Conservation (phyloP, 1,140 invertebrate genomes). For the Panulirus ornatus region DNA sequence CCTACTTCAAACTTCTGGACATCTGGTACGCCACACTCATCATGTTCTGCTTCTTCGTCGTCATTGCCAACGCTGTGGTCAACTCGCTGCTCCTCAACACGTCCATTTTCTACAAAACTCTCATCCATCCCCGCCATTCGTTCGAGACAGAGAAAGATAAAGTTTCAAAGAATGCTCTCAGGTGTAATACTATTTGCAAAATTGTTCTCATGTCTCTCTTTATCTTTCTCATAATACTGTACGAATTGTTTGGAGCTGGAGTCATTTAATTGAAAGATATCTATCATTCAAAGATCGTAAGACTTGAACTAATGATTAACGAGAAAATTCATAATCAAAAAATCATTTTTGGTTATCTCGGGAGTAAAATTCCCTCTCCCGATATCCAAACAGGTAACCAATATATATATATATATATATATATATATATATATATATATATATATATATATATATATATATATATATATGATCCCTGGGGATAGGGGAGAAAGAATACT, state of each 20-base stretch:
- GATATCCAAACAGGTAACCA: too few relatives aligned
- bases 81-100: not conserved
- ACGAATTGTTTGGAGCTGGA: not conserved
- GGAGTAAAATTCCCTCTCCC: too few relatives aligned
- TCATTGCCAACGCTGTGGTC: slow-evolving; percentile 20
- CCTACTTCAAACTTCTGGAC: slow-evolving; percentile 18
- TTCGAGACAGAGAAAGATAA: too few relatives aligned
- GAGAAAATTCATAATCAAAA: too few relatives aligned
- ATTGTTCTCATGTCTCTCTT: not conserved
- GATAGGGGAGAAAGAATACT: too few relatives aligned
- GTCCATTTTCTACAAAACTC: too few relatives aligned
- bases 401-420: slow-evolving; percentile 19
- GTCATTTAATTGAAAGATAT: not conserved
- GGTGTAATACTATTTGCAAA: not conserved
- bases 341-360: too few relatives aligned
- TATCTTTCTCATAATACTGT: not conserved
- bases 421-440: slow-evolving; percentile 23
- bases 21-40: slow-evolving; percentile 32
- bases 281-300: too few relatives aligned
- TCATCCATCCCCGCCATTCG: too few relatives aligned
- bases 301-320: too few relatives aligned
- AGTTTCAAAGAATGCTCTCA: not conserved
- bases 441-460: not conserved
- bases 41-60: slow-evolving; percentile 9
- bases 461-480: slow-evolving; percentile 31